Base-by-base conservation (phyloP, 1,140 invertebrate genomes). In the Caenorhabditis tropicalis region DNA sequence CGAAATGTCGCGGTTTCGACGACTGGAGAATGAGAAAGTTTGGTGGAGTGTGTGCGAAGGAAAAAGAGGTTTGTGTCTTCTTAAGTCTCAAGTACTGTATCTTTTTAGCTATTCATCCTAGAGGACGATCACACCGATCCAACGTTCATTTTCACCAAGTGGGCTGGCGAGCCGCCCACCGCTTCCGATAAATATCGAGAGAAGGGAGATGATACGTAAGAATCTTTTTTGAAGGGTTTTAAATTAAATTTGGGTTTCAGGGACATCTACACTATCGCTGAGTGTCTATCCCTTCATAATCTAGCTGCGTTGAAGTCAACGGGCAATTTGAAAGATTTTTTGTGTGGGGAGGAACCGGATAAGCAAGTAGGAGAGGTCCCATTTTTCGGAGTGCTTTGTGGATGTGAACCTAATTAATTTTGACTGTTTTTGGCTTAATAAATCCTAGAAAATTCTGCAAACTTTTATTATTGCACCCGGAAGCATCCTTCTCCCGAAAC, bases 351-450 rank as follows among this genome's bases (percentile, higher is more conserved):
- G 19, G 65, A 74, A 21, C 65, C 65, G 5, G 65, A 74, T n/a
- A 74, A 74, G n/a, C 65, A 74, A 27, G 36, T 43, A 6, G 65
- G 65, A 21, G 65, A 74, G 36, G 65, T 43, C 7, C 36, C 33
- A 74, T 74, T 74, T n/a, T 74, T 74, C n/a, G 65, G 65, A 74
- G 65, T 74, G 21, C 65, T 74, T 24, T 74, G 65, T 74, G 65
- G 65, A 21, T 74, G 65, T n/a, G 6, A 16, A 24, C 65, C 65
- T 2, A 24, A 9, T 19, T 65, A 36, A 65, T 27, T 56, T 12
- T 36, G 2, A n/a, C 7, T 58, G 21, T 29, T 58, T 27, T 58
- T 58, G 15, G 12, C 12, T 43, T 43, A 5, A 12, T 6, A 43
- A 6, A 43, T 43, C 12, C 5, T 43, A 43, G 12, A 43, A 43